Percentiles rank a stretch among this genome's conserved stretches.
These are phyloP conservation scores for Lerista edwardsae DNA, from an alignment of 2,797 vertebrate species.

Conservation along the genomic window DNA sequence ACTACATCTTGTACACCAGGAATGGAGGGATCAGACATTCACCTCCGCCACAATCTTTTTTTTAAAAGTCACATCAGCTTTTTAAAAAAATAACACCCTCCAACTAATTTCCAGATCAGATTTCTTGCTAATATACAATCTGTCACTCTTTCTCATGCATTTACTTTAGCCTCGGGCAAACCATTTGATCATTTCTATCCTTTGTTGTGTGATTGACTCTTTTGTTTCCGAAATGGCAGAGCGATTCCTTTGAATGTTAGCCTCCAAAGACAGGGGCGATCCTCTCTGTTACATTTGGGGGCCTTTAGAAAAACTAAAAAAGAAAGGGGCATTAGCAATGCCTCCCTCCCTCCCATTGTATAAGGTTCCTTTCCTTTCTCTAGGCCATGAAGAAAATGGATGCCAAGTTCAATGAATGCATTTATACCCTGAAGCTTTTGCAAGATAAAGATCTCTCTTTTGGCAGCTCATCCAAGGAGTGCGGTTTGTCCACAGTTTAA, in stretches of 20 bases:
- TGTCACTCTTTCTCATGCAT: conserved; percentile 75
- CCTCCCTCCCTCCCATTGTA: neutral
- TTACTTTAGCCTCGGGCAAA: conserved; percentile 79
- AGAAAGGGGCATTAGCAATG: neutral
- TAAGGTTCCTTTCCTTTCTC: neutral
- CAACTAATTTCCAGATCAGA: conserved; percentile 74
- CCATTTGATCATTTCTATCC: conserved; percentile 74
- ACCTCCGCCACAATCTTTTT: conserved; percentile 64
- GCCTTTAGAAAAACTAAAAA: conserved; percentile 4
- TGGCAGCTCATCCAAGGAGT: neutral
- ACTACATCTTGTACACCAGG: conserved; percentile 42
- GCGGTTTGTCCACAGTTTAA: neutral
- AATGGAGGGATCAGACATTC: conserved; percentile 61
- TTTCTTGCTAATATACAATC: conserved; percentile 76
- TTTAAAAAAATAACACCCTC: conserved; percentile 48
- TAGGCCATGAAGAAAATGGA: conserved; percentile 28
- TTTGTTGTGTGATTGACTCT: conserved; percentile 70
- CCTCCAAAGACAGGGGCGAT: conserved; percentile 54
- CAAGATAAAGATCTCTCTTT: conserved; percentile 44
- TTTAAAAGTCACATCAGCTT: conserved; percentile 51
- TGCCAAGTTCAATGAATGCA: conserved; percentile 16
- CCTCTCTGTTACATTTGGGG: conserved; percentile 14
- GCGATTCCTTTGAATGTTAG: conserved; percentile 74
- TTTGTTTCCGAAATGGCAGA: conserved; percentile 72
- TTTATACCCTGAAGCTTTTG: conserved; percentile 51